These are phyloP conservation scores for Parasteatoda lunata DNA, from an alignment of 2,888 invertebrate species.

Conservation along the genomic window DNA sequence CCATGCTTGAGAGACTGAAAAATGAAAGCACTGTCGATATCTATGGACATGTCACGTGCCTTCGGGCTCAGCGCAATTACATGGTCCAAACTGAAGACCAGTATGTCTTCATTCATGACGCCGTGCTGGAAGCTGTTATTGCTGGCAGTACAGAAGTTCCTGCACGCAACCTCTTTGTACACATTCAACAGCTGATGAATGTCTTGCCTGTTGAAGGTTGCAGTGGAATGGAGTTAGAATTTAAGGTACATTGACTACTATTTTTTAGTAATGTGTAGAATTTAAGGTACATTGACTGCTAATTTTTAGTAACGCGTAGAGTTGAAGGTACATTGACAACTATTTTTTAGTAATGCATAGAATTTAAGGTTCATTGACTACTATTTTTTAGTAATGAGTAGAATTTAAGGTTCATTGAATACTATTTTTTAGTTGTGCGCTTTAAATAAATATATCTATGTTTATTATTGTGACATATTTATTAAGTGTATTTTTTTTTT, in stretches of 20 bases:
- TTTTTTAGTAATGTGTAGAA: no score
- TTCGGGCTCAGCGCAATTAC: conserved; percentile 98
- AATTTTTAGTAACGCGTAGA: no score
- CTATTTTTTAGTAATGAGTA: no score
- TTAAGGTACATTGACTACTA: conserved; percentile 77
- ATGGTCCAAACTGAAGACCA: conserved; percentile 99
- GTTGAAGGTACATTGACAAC: no score
- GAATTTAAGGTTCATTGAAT: no score
- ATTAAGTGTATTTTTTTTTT: no score
- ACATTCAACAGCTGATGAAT: conserved; percentile 95
- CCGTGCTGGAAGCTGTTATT: conserved; percentile 95
- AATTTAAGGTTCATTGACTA: no score
- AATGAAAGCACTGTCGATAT: conserved; percentile 99
- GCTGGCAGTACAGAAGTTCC: conserved; percentile 98
- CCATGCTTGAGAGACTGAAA: conserved; percentile 96
- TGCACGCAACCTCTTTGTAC: conserved; percentile 93
- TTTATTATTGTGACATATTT: no score
- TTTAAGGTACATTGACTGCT: no score
- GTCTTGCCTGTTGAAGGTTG: conserved; percentile 82
- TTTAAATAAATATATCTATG: no score
- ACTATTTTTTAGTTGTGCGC: no score
- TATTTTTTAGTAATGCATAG: no score
- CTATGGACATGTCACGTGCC: conserved; percentile 98
- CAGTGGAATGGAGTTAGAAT: conserved; percentile 93
- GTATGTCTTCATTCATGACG: conserved; percentile 99